Evolutionary conservation across 1,140 invertebrate species (phyloP), one percentile per base, ranked within the genome.

Genomic region (Cryptotermes secundus): DNA sequence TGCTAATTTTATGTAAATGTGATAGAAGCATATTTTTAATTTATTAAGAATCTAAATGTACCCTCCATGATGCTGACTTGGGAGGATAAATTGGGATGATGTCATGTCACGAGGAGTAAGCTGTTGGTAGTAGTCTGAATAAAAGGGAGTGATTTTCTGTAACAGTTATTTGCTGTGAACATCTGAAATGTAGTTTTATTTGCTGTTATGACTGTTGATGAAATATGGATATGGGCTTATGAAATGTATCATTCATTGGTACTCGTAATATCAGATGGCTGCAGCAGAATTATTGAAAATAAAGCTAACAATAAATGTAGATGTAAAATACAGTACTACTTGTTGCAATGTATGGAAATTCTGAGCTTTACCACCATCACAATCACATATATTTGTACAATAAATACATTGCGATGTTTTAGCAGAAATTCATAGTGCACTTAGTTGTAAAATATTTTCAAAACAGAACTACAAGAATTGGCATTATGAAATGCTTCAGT

Each of bases 141-240:
- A n/a, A 72, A 3, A 31, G n/a, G 16, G 59, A n/a, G 59, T 72
- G n/a, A 72, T 72, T 72, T 72, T 72, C 26, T 31, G 9, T 72
- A 72, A 31, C 59, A 72, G 59, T 72, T n/a, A 31, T 31, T 72
- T 16, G 12, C n/a, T 10, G 10, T 31, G 14, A 26, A 72, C 59
- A 72, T 72, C 31, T 72, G 59, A 72, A n/a, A 72, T 72, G 59
- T 72, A 72, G 59, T 31, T 72, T 72, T 16, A 72, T 72, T 72
- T 72, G n/a, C 59, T 72, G n/a, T 72, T 31, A 72, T 31, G n/a
- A 31, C 59, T 65, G 24, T 72, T 72, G 26, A 72, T 72, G 59
- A 31, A 72, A 72, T 31, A n/a, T 72, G 59, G 59, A 72, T 72
- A 22, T 59, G 53, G 53, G 53, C 53, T 22, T 22, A 59, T n/a